Percentiles rank a stretch among this genome's conserved stretches.
phyloP scores from a whole-genome alignment of 2,888 invertebrate genomes.

The Julus scandinavius region DNA sequence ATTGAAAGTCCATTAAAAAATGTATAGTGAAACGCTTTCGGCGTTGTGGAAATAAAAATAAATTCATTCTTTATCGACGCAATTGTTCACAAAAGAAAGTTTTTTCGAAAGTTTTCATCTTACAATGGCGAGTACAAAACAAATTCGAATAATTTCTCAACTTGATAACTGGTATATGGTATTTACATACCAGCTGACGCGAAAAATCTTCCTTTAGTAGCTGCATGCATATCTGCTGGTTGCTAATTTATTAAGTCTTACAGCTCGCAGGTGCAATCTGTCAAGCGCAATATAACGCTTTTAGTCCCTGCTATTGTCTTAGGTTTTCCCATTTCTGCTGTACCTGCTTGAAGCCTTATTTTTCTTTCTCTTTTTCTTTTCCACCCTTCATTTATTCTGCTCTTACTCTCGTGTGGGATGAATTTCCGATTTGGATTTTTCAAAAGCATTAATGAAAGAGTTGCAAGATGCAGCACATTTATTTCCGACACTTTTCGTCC shows the following conservation, averaged over 20 bases:
- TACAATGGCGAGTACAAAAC: conserved; percentile 17
- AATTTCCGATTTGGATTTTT: conserved; percentile 50
- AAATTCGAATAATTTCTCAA: not conserved
- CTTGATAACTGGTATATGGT: not conserved
- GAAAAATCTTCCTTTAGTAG: not conserved
- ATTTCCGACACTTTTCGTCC: conserved; percentile 48
- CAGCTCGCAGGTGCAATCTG: conserved; percentile 24
- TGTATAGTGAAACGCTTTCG: no score
- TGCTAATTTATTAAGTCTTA: conserved; percentile 24
- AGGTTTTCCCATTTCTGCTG: not conserved
- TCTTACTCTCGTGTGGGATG: conserved; percentile 37
- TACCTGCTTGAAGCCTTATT: not conserved
- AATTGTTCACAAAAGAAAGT: no score
- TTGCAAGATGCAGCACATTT: conserved; percentile 46
- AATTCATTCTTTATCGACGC: no score
- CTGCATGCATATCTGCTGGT: not conserved
- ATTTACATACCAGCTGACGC: conserved; percentile 5
- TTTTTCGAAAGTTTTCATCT: no score
- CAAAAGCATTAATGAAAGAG: conserved; percentile 51
- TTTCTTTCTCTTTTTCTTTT: not conserved
- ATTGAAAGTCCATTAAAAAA: no score
- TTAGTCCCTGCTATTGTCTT: not conserved
- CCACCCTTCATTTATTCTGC: not conserved
- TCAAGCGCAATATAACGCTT: not conserved
- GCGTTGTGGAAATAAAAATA: no score